These are phyloP conservation scores for Scomber scombrus DNA, from an alignment of 2,113 vertebrate genomes.

Conservation along the genomic window DNA sequence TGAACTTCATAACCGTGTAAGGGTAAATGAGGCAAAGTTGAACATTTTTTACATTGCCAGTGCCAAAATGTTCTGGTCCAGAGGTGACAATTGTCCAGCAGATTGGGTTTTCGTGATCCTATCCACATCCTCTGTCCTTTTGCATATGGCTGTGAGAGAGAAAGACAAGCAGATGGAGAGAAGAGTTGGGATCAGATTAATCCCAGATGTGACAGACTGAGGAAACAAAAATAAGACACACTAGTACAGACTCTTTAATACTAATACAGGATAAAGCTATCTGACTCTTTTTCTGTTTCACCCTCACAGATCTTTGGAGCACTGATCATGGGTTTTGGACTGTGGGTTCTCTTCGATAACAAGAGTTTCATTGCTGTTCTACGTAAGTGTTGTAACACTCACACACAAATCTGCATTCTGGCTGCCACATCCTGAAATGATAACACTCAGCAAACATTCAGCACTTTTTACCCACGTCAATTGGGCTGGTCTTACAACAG, in stretches of 20 bases:
- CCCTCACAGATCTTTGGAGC: constrained; percentile 89
- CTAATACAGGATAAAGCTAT: neutral
- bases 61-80: neutral
- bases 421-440: constrained; percentile 4
- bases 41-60: neutral
- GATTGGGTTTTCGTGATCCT: constrained; percentile 5
- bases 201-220: constrained; percentile 57
- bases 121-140: constrained; percentile 16
- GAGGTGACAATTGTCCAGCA: neutral
- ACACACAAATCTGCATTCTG: constrained; percentile 1
- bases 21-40: constrained; percentile 11
- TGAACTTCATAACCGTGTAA: constrained; percentile 39
- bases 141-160: constrained; percentile 25
- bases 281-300: constrained; percentile 42
- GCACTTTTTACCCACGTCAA: constrained; percentile 13
- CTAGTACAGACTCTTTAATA: constrained; percentile 14
- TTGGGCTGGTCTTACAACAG: neutral
- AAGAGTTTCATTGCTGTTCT: constrained; percentile 93
- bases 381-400: constrained; percentile 81
- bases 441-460: constrained; percentile 22
- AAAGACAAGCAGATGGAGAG: constrained; percentile 27
- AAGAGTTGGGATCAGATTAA: constrained; percentile 47
- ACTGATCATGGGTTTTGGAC: constrained; percentile 93
- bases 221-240: constrained; percentile 9
- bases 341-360: constrained; percentile 94